These are phyloP conservation scores for Gibbula magus DNA, from an alignment of 2,888 invertebrate species.

Conservation along the genomic window DNA sequence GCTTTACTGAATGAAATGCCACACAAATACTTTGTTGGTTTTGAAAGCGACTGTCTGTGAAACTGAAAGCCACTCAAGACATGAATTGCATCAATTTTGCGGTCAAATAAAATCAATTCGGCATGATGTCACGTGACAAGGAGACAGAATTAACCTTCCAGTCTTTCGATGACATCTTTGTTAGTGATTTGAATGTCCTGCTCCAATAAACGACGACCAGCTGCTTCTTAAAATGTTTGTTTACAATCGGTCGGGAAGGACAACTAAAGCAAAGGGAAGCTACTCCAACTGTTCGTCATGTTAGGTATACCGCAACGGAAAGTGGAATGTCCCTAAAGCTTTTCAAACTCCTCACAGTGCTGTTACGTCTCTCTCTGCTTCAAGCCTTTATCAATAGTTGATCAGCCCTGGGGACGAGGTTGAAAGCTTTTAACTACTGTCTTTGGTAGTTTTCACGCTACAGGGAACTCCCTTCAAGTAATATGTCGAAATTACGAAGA, in stretches of 20 bases:
- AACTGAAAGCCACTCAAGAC: neutral
- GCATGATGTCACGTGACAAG: neutral
- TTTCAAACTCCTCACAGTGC: too few species aligned
- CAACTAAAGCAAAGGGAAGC: slow-evolving; percentile 9
- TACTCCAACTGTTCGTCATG: neutral
- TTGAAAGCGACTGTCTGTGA: neutral
- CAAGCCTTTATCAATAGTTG: too few species aligned
- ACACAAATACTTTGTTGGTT: too few species aligned
- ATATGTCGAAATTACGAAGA: too few species aligned
- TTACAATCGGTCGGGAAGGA: slow-evolving; percentile 53
- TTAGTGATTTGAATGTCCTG: neutral
- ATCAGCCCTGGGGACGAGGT: too few species aligned
- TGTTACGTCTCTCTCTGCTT: too few species aligned
- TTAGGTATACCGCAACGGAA: neutral
- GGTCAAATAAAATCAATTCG: too few species aligned
- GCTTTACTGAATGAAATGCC: too few species aligned
- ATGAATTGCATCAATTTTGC: too few species aligned
- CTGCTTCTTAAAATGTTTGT: slow-evolving; percentile 35
- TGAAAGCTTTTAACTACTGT: too few species aligned
- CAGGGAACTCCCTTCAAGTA: too few species aligned
- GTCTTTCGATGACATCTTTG: neutral
- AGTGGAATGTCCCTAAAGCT: neutral
- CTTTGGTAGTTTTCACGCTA: too few species aligned
- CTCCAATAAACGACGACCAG: neutral
- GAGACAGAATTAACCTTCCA: neutral